phyloP scores from a whole-genome alignment of 2,113 vertebrate species.

The Hymenochirus boettgeri region DNA sequence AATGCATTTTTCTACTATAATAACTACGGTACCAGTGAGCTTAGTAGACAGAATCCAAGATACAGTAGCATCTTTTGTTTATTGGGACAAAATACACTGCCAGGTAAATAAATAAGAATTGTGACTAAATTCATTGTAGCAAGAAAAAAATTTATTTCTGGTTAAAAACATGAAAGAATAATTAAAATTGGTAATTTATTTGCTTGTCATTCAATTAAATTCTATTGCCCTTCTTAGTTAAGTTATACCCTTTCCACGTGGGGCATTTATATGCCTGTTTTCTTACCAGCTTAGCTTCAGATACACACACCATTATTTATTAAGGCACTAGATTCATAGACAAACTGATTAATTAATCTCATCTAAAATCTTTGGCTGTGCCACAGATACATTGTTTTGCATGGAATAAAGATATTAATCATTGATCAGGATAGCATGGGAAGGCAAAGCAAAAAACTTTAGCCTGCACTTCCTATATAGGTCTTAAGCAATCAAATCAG shows the following conservation, averaged over 20 bases:
- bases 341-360: constrained; percentile 41
- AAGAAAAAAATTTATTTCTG: too few species aligned
- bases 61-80: too few species aligned
- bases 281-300: constrained; percentile 30
- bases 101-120: too few species aligned
- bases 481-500: constrained; percentile 24
- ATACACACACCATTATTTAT: constrained; percentile 37
- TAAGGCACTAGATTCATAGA: constrained; percentile 33
- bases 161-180: too few species aligned
- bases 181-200: not conserved
- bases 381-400: constrained; percentile 27
- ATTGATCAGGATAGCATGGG: constrained; percentile 28
- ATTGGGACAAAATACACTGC: too few species aligned
- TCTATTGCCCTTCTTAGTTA: constrained; percentile 28
- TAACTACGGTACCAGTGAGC: too few species aligned
- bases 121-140: too few species aligned
- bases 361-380: constrained; percentile 33
- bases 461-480: not conserved
- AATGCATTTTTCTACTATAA: too few species aligned
- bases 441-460: constrained; percentile 30
- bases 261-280: constrained; percentile 14
- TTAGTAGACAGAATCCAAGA: too few species aligned
- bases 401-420: constrained; percentile 42
- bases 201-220: constrained; percentile 13
- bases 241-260: not conserved